phyloP scores from a whole-genome alignment of 2,888 invertebrate species.

The Rotaria socialis region DNA sequence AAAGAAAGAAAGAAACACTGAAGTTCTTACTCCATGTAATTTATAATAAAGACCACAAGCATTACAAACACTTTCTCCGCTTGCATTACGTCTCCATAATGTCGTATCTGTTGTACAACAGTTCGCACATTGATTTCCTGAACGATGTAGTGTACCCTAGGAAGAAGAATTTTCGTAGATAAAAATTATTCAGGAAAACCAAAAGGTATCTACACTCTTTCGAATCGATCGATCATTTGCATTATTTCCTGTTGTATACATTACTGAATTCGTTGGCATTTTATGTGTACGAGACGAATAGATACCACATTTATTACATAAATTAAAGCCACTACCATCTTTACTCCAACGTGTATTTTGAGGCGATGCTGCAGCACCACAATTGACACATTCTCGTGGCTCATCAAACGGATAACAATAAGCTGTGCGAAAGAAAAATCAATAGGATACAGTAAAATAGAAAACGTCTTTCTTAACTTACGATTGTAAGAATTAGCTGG shows the following conservation, averaged over 20 bases:
- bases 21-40: slow-evolving; percentile 44
- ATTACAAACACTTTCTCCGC: slow-evolving; percentile 44
- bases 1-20: slow-evolving; percentile 45
- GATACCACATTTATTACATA: slow-evolving; percentile 46
- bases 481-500: not conserved
- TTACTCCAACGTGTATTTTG: slow-evolving; percentile 40
- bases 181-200: not conserved
- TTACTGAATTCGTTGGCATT: slow-evolving; percentile 33
- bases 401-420: slow-evolving; percentile 13
- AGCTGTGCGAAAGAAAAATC: not conserved
- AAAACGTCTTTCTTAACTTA: not conserved
- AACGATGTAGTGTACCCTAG: slow-evolving; percentile 24
- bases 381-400: slow-evolving; percentile 44
- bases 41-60: slow-evolving; percentile 46
- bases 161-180: not conserved
- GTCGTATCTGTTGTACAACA: slow-evolving; percentile 45
- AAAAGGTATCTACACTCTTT: slow-evolving; percentile 37
- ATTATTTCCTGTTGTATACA: slow-evolving; percentile 4
- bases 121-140: slow-evolving; percentile 44
- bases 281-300: slow-evolving; percentile 12
- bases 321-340: slow-evolving; percentile 45
- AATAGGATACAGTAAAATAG: not conserved
- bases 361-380: slow-evolving; percentile 43
- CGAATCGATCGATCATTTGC: slow-evolving; percentile 33
- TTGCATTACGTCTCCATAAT: slow-evolving; percentile 45